Percentiles rank a stretch among this genome's conserved stretches.
Conservation (phyloP, 2,797 vertebrate species). For the Coregonus sp. region DNA sequence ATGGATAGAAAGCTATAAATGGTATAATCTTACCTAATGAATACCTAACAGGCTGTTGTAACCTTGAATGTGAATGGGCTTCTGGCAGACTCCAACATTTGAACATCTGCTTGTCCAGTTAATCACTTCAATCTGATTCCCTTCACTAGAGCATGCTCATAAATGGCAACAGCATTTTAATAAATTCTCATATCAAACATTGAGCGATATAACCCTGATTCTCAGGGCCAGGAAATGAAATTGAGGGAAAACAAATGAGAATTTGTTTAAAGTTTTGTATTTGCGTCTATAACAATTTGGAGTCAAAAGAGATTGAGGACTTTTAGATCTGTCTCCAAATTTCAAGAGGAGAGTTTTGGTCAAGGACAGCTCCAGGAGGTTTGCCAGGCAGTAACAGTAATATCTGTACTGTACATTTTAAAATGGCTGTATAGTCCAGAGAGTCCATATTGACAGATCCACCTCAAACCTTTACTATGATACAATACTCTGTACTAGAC, state of each 20-base stretch:
- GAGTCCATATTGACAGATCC: background rate
- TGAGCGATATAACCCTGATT: conserved; percentile 51
- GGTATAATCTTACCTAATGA: background rate
- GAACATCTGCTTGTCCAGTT: conserved; percentile 91
- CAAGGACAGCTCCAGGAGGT: conserved; percentile 55
- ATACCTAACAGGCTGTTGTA: conserved; percentile 59
- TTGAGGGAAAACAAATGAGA: conserved; percentile 30
- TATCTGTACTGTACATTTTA: conserved; percentile 7
- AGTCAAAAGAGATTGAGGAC: conserved; percentile 23
- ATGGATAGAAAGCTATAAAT: too few relatives aligned
- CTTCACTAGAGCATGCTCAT: conserved; percentile 23
- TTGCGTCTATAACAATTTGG: conserved; percentile 51
- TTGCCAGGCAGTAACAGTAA: conserved; percentile 17
- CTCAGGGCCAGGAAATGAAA: conserved; percentile 25
- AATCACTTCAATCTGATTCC: conserved; percentile 53
- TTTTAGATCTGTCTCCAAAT: conserved; percentile 59
- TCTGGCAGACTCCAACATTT: conserved; percentile 82
- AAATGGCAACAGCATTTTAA: conserved; percentile 27
- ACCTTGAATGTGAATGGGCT: conserved; percentile 83
- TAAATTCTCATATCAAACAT: conserved; percentile 48
- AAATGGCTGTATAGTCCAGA: background rate
- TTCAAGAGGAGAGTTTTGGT: conserved; percentile 39
- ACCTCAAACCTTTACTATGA: background rate
- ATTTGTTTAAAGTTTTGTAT: conserved; percentile 22
- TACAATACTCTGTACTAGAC: too few relatives aligned